Base-by-base conservation (phyloP, 2,888 invertebrate genomes). In the Ormia ochracea region DNA sequence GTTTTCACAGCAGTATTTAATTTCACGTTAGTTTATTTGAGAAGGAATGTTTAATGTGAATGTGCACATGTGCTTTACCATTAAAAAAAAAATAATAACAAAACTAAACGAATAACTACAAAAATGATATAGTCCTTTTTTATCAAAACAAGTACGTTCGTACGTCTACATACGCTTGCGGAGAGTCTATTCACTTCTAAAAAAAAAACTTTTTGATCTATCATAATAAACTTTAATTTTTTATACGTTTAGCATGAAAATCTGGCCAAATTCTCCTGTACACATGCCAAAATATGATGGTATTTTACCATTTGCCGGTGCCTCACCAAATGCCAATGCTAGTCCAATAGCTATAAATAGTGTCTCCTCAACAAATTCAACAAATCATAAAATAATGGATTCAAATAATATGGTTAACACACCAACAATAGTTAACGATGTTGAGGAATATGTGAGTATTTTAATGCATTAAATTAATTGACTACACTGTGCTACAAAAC, bases 231-330 rank as follows among this genome's bases (percentile, higher is more conserved):
- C 43, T 50, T 77, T 82, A 21, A 61, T 45, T 28, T 1, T 69
- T 54, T 12, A 19, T 28, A n/a, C n/a, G n/a, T 85, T 4, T 66
- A 90, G 90, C 82, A 88, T 90, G 85, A 89, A 89, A 84, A 84
- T 89, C 78, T 88, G 90, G 87, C 88, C 90, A 14, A 89, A 89
- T 84, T 90, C 90, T 66, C 90, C 90, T 54, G 88, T 88, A 75
- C 90, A 90, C 81, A 88, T 89, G 82, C 88, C 89, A 76, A 90
- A 90, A 86, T 89, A 88, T 83, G 90, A 90, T 87, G 89, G 88
- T 50, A 87, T 88, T 83, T 82, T 88, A 70, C 85, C 88, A 63
- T 89, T 87, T 83, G 81, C 88, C 75, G 85, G 84, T 82, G 84
- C 85, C 81, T 87, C 88, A 48, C 86, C 88, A 83, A 80, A 78